Base-by-base conservation (phyloP, 53 echinoderm and acorn worm genomes). In the Glandiceps talaboti region DNA sequence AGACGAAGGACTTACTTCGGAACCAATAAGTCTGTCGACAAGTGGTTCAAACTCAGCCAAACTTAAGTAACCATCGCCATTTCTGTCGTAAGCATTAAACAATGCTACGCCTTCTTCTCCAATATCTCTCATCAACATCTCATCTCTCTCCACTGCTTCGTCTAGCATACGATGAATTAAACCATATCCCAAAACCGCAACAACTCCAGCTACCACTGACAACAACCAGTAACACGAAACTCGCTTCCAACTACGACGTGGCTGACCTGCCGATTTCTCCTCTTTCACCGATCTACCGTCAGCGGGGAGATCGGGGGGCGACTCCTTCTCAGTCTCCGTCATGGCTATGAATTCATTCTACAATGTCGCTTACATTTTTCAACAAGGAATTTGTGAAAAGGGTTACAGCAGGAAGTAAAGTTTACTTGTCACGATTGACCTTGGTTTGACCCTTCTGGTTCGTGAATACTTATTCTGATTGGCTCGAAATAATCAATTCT, bases 41-140 rank as follows among this genome's bases (percentile, higher is more conserved):
- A 95, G 76, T 0, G 95, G 95, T 77, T 95, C 92, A 90, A 95
- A 95, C 82, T 95, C 95, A 32, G 87, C 88, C 28, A 95, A 74
- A 77, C 90, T 92, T 75, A 95, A 86, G 74, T 87, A 90, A 1
- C 90, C 92, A 80, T 95, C 95, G 1, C 32, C 82, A 45, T 95
- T 82, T 74, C 92, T 84, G 33, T 92, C 95, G 45, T 92, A 95
- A 0, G 88, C 80, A 33, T 77, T 86, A 82, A 92, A 95, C 78
- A 88, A 85, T 10, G 81, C 75, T 30, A 90, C 81, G 14, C 82
- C 92, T 14, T 94, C 90, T 80, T 92, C 90, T 29, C 95, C 95
- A 28, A 94, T 31, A 29, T 80, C 78, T 29, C 29, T 74, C 27
- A 76, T 30, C 76, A 89, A 32, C 29, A 86, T 77, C 27, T 32